Conservation (phyloP, 2,113 vertebrate genomes). For the Corvus moneduloides region DNA sequence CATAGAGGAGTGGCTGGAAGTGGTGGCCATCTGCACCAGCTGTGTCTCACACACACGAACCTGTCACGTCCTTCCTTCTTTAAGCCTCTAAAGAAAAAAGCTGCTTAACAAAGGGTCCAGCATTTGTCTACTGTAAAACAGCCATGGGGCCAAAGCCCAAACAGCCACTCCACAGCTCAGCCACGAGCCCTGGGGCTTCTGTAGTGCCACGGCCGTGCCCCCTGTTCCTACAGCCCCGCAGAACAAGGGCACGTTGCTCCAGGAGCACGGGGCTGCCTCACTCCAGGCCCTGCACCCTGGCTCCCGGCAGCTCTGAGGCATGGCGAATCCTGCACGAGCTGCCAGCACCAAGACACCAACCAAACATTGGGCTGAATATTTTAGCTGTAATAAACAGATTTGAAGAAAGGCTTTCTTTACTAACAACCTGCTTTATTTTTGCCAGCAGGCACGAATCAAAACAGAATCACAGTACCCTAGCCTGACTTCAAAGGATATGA, state of each 20-base stretch:
- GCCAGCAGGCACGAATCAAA: conserved; percentile 41
- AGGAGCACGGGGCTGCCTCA: neutral
- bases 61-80: neutral
- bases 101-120: neutral
- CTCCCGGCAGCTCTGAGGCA: neutral
- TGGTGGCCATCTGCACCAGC: neutral
- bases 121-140: neutral
- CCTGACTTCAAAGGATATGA: conserved; percentile 30
- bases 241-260: rapidly evolving
- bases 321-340: neutral
- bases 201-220: neutral
- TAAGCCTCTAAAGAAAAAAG: neutral
- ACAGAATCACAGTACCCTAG: neutral
- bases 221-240: neutral
- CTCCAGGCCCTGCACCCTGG: neutral
- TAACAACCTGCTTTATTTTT: conserved; percentile 46
- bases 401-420: conserved; percentile 13
- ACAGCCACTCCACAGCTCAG: neutral
- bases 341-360: neutral
- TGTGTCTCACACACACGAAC: rapidly evolving
- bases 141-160: neutral
- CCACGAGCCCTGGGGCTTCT: neutral
- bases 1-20: too few species aligned
- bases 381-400: conserved; percentile 12
- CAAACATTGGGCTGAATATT: neutral